These are phyloP conservation scores for Bucorvus abyssinicus DNA, from an alignment of 2,797 vertebrate species.

Conservation along the genomic window DNA sequence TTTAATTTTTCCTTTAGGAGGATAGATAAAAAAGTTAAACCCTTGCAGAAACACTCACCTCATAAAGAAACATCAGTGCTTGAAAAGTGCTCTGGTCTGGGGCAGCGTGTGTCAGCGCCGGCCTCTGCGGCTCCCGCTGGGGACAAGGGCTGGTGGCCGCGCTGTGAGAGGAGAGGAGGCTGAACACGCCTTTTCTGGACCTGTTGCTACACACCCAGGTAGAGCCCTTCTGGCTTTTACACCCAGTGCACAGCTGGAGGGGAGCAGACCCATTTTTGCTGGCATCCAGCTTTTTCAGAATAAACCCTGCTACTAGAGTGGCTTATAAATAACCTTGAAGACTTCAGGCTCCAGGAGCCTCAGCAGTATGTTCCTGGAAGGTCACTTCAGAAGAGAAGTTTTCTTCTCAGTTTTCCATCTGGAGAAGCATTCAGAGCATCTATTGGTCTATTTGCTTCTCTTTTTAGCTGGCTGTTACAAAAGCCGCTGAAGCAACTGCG, in stretches of 20 bases:
- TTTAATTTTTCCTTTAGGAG: neutral
- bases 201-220: neutral
- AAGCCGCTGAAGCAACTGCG: neutral
- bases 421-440: neutral
- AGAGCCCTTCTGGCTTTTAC: neutral
- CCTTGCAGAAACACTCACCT: neutral
- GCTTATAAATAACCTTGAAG: neutral
- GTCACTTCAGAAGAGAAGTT: neutral
- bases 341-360: neutral
- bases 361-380: neutral
- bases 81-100: neutral
- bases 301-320: neutral
- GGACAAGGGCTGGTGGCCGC: accelerated
- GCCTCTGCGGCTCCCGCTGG: neutral
- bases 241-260: neutral
- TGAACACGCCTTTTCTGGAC: neutral
- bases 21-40: neutral
- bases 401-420: neutral
- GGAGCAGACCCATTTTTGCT: neutral
- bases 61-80: neutral
- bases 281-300: neutral
- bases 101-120: accelerated
- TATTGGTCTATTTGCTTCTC: neutral
- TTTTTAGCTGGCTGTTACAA: neutral
- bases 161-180: accelerated